Evolutionary conservation across 2,797 vertebrate genomes (phyloP).

Genomic region (Rhincodon typus): DNA sequence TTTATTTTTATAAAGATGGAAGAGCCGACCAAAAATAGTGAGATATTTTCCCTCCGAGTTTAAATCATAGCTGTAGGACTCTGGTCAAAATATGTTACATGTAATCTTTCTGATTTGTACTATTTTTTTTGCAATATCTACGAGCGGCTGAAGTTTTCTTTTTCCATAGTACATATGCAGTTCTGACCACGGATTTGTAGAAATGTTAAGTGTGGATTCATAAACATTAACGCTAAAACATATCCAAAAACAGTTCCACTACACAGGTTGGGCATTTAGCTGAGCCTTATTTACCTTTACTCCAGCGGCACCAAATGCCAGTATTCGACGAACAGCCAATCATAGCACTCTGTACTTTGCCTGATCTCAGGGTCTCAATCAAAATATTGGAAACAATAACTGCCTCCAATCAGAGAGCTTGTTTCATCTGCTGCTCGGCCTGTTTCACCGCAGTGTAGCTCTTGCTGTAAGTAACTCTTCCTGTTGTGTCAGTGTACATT

Average conservation of each 20-base stretch:
- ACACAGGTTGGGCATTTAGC: neutral
- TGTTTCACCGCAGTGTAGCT: constrained; percentile 25
- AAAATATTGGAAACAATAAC: constrained; percentile 33
- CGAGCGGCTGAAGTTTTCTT: neutral
- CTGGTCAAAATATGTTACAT: neutral
- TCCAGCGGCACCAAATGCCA: neutral
- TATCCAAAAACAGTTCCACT: neutral
- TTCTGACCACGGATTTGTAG: neutral
- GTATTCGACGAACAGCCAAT: constrained; percentile 16
- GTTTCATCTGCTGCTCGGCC: neutral
- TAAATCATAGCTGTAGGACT: neutral
- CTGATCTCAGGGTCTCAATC: constrained; percentile 14
- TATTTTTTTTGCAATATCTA: neutral
- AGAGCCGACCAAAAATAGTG: neutral
- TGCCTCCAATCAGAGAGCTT: constrained; percentile 22
- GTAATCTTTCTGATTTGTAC: neutral
- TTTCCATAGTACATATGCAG: neutral
- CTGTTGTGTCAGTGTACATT: neutral
- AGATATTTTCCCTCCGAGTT: neutral
- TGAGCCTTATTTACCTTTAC: neutral
- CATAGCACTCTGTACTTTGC: neutral
- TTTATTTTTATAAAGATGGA: neutral
- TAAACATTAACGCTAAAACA: neutral
- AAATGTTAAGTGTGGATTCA: neutral
- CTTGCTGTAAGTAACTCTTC: neutral